Conservation (phyloP, 2,888 invertebrate species). For the Eristalinus aeneus region DNA sequence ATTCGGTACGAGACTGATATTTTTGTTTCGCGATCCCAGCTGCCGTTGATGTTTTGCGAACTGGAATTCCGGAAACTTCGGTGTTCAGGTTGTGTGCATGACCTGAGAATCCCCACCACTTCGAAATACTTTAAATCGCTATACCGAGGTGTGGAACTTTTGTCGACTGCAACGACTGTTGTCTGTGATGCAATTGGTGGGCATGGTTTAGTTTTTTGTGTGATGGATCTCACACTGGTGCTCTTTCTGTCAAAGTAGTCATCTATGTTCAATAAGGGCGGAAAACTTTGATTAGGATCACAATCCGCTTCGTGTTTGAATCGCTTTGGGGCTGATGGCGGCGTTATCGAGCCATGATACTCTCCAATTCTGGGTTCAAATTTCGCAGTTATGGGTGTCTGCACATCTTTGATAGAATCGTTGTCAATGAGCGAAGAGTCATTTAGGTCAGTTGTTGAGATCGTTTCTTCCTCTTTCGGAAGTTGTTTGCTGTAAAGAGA, state of each 20-base stretch:
- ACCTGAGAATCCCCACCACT: slow-evolving; percentile 69
- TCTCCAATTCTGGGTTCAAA: slow-evolving; percentile 43
- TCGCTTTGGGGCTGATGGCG: slow-evolving; percentile 51
- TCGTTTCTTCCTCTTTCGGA: slow-evolving; percentile 31
- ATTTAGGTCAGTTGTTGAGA: neutral
- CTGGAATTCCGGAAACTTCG: slow-evolving; percentile 26
- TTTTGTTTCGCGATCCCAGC: slow-evolving; percentile 73
- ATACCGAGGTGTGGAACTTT: slow-evolving; percentile 42
- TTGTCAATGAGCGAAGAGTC: slow-evolving; percentile 36
- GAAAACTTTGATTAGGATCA: slow-evolving; percentile 36
- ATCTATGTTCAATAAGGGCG: slow-evolving; percentile 42
- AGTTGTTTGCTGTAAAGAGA: slow-evolving; percentile 71
- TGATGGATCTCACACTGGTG: neutral
- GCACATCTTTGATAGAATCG: slow-evolving; percentile 52
- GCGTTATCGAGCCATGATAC: slow-evolving; percentile 58
- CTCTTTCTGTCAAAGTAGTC: slow-evolving; percentile 58
- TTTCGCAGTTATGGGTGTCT: slow-evolving; percentile 45
- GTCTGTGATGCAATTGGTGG: neutral
- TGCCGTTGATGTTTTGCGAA: slow-evolving; percentile 45
- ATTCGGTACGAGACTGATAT: slow-evolving; percentile 75
- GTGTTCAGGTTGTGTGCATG: slow-evolving; percentile 52
- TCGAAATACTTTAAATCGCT: slow-evolving; percentile 72
- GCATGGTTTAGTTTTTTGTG: neutral
- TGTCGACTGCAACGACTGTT: neutral
- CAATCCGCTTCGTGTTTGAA: slow-evolving; percentile 15